Evolutionary conservation across 1,140 invertebrate genomes (phyloP).

Genomic region (Drosophila cardini): DNA sequence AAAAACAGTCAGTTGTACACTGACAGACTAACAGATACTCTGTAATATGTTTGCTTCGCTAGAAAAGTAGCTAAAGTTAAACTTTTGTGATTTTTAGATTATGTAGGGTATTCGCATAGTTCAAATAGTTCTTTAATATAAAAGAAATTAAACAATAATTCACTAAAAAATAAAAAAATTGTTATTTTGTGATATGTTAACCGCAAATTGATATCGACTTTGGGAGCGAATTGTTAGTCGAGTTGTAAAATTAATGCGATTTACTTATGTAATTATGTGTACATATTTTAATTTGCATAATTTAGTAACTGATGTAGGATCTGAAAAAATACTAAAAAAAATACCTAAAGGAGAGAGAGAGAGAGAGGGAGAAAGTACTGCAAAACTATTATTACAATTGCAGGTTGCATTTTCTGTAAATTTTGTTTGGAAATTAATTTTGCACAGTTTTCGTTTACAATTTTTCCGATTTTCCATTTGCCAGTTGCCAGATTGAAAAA

Average conservation of each 20-base stretch:
- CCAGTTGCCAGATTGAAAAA: slow-evolving; percentile 69
- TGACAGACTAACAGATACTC: neutral
- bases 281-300: slow-evolving; percentile 82
- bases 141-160: slow-evolving; percentile 11
- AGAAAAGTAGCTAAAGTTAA: no score
- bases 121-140: no score
- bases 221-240: slow-evolving; percentile 33
- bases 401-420: slow-evolving; percentile 36
- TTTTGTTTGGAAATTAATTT: slow-evolving; percentile 69
- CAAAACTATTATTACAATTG: no score
- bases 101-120: neutral
- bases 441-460: slow-evolving; percentile 54
- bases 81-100: slow-evolving; percentile 1
- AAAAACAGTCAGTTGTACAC: neutral
- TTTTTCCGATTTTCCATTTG: slow-evolving; percentile 34
- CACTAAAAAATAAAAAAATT: slow-evolving; percentile 11
- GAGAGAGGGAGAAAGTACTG: slow-evolving; percentile 4
- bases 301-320: slow-evolving; percentile 64
- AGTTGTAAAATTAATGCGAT: slow-evolving; percentile 75
- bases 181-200: slow-evolving; percentile 64
- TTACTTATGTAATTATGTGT: slow-evolving; percentile 81
- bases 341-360: neutral
- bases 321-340: slow-evolving; percentile 2
- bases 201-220: slow-evolving; percentile 76
- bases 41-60: no score